Percentiles rank a stretch among this genome's conserved stretches.
Evolutionary conservation across 1,140 invertebrate genomes (phyloP).

Genomic region (Teleogryllus occipitalis): DNA sequence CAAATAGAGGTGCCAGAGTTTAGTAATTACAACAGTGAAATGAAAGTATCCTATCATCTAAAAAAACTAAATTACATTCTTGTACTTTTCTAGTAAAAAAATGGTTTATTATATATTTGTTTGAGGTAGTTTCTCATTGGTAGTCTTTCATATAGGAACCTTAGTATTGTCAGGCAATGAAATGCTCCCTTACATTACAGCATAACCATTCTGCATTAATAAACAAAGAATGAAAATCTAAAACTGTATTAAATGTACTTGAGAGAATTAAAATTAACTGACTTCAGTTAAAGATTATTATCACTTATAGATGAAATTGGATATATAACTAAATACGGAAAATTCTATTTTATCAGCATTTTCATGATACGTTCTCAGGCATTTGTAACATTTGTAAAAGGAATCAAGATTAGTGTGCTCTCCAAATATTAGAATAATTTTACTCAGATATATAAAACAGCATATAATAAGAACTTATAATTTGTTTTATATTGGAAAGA

Average conservation of each 20-base stretch:
- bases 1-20: too few relatives aligned
- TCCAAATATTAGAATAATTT: too few relatives aligned
- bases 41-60: neutral
- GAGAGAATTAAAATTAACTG: too few relatives aligned
- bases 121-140: neutral
- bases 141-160: neutral
- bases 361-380: too few relatives aligned
- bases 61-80: neutral
- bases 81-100: neutral
- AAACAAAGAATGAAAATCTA: neutral
- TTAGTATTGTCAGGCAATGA: neutral
- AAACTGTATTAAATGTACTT: too few relatives aligned
- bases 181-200: neutral
- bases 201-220: neutral
- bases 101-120: neutral
- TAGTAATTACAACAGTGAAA: neutral
- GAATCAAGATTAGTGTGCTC: too few relatives aligned
- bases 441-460: too few relatives aligned
- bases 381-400: too few relatives aligned
- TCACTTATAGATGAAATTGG: too few relatives aligned
- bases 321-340: neutral
- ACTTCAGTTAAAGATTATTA: too few relatives aligned
- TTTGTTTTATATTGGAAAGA: too few relatives aligned
- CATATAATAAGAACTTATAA: too few relatives aligned
- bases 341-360: neutral